Evolutionary conservation across 53 echinoderm and acorn worm species (phyloP).

Genomic region (Paracentrotus lividus): DNA sequence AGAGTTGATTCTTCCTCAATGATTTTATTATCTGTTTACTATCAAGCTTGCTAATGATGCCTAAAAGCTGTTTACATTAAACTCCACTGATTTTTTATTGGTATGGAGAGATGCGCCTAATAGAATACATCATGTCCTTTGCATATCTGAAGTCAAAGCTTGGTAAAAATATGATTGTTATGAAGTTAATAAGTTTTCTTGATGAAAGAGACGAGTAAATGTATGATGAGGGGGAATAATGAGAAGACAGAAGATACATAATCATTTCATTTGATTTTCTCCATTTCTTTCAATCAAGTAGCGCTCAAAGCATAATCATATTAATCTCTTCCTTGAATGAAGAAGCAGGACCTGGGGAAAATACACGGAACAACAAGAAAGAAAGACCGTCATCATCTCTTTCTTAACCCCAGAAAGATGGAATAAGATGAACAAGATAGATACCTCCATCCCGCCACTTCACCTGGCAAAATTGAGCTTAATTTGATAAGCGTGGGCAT

Average conservation of each 20-base stretch:
- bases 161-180: slow-evolving; percentile 36
- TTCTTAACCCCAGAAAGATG: slow-evolving; percentile 32
- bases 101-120: background rate
- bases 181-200: slow-evolving; percentile 45
- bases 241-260: slow-evolving; percentile 60
- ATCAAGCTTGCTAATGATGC: slow-evolving; percentile 10
- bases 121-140: background rate
- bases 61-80: slow-evolving; percentile 45
- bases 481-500: slow-evolving; percentile 54
- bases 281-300: slow-evolving; percentile 56
- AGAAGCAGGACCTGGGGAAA: slow-evolving; percentile 32
- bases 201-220: slow-evolving; percentile 3
- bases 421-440: slow-evolving; percentile 13
- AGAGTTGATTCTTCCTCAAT: background rate
- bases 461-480: slow-evolving; percentile 50
- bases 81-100: background rate
- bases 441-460: slow-evolving; percentile 32
- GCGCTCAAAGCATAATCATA: slow-evolving; percentile 28
- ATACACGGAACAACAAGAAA: background rate
- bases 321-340: slow-evolving; percentile 44
- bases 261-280: slow-evolving; percentile 49
- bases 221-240: background rate
- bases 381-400: background rate
- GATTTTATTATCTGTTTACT: background rate
- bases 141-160: background rate